Evolutionary conservation across 2,888 invertebrate species (phyloP).

Genomic region (Lydus trimaculatus): DNA sequence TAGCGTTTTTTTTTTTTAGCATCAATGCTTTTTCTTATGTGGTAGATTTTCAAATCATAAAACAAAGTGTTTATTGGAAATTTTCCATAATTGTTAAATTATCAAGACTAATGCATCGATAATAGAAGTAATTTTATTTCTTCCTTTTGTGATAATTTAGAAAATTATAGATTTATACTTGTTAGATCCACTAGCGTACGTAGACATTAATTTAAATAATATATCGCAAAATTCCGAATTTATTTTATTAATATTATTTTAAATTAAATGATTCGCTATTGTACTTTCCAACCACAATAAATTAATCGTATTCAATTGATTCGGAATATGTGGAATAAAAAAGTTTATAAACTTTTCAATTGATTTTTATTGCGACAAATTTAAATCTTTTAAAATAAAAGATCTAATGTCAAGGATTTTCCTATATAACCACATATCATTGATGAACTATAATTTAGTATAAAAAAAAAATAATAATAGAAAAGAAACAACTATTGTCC

Average conservation of each 20-base stretch:
- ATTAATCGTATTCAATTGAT: not conserved
- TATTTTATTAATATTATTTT: not conserved
- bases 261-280: not conserved
- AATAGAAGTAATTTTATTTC: too few species aligned
- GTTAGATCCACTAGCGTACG: not conserved
- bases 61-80: too few species aligned
- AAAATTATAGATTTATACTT: too few species aligned
- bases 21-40: too few species aligned
- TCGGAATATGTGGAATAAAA: not conserved
- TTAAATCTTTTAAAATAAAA: constrained; percentile 3
- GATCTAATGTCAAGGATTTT: not conserved
- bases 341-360: not conserved
- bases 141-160: too few species aligned
- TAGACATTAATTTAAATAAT: not conserved
- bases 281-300: not conserved
- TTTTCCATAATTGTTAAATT: too few species aligned
- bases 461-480: not conserved
- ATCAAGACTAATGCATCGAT: too few species aligned
- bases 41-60: too few species aligned
- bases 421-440: not conserved
- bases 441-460: not conserved
- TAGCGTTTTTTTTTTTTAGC: too few species aligned
- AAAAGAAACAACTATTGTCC: too few species aligned
- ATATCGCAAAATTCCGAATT: not conserved
- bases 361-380: not conserved